A percentile compares a stretch with the other conserved stretches of the same genome.
These are phyloP conservation scores for Chiridota heheva DNA, from an alignment of 35 echinoderm and acorn worm genomes.

Conservation along the genomic window DNA sequence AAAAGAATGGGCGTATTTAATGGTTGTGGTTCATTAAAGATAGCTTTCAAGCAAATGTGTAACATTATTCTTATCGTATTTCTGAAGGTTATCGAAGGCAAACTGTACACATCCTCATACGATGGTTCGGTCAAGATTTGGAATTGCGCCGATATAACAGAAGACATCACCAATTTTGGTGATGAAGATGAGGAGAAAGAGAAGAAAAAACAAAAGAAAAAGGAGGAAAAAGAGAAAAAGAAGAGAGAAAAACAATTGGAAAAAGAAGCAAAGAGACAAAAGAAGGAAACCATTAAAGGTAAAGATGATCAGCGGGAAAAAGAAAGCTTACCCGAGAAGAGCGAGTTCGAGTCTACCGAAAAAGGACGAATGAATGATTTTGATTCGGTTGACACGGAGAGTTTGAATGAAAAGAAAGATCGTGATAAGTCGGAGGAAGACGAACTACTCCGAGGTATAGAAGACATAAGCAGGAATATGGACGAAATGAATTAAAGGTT, in stretches of 20 bases:
- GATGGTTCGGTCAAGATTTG: constrained; percentile 78
- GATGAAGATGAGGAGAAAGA: constrained; percentile 97
- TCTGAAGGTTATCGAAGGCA: too few species aligned
- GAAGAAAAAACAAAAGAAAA: constrained; percentile 84
- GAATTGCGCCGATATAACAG: constrained; percentile 77
- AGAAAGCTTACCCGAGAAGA: constrained; percentile 81
- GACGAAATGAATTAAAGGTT: too few species aligned
- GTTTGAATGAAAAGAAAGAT: constrained; percentile 51
- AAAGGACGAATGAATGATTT: constrained; percentile 36
- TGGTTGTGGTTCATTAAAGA: too few species aligned
- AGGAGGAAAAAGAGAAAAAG: constrained; percentile 69
- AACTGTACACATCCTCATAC: constrained; percentile 70
- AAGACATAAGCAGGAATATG: constrained; percentile 50
- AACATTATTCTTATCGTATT: too few species aligned
- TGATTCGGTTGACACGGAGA: constrained; percentile 46
- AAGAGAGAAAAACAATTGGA: constrained; percentile 36
- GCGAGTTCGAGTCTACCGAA: constrained; percentile 72
- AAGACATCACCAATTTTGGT: constrained; percentile 84
- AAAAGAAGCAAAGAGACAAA: constrained; percentile 55
- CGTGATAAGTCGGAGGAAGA: neutral
- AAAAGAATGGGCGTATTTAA: too few species aligned
- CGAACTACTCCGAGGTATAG: constrained; percentile 42
- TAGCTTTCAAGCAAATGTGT: too few species aligned
- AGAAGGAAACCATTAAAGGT: constrained; percentile 41
- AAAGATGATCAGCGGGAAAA: constrained; percentile 46